These are phyloP conservation scores for Tryphoninae sp. DNA, from an alignment of 2,888 invertebrate species.

Conservation along the genomic window DNA sequence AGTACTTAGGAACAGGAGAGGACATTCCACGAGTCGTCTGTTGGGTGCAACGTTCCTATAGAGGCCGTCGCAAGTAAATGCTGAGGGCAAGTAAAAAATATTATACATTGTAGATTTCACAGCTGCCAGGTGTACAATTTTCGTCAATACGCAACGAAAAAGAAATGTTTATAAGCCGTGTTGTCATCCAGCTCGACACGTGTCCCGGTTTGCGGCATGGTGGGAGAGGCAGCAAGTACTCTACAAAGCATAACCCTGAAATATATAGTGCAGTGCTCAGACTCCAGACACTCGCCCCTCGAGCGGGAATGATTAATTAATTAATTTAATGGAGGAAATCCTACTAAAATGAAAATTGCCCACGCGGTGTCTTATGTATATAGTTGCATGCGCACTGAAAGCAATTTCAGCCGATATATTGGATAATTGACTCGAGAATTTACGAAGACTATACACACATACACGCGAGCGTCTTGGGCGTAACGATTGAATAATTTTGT, in stretches of 20 bases:
- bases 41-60: too few relatives aligned
- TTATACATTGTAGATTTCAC: too few relatives aligned
- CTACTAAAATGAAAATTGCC: constrained; percentile 69
- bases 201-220: too few relatives aligned
- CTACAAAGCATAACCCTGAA: neutral
- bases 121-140: too few relatives aligned
- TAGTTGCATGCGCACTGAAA: neutral
- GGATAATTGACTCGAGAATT: constrained; percentile 73
- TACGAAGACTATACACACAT: constrained; percentile 1
- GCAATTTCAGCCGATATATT: constrained; percentile 72
- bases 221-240: neutral
- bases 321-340: constrained; percentile 75
- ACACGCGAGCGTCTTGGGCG: constrained; percentile 53
- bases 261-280: neutral
- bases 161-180: too few relatives aligned
- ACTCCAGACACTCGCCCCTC: neutral
- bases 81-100: too few relatives aligned
- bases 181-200: too few relatives aligned
- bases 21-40: constrained; percentile 65
- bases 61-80: too few relatives aligned
- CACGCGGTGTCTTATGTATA: constrained; percentile 17
- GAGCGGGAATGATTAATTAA: constrained; percentile 67
- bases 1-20: constrained; percentile 95
- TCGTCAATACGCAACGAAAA: too few relatives aligned
- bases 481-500: constrained; percentile 50